Evolutionary conservation across 2,113 vertebrate species (phyloP).

Genomic region (Amphiprion ocellaris): DNA sequence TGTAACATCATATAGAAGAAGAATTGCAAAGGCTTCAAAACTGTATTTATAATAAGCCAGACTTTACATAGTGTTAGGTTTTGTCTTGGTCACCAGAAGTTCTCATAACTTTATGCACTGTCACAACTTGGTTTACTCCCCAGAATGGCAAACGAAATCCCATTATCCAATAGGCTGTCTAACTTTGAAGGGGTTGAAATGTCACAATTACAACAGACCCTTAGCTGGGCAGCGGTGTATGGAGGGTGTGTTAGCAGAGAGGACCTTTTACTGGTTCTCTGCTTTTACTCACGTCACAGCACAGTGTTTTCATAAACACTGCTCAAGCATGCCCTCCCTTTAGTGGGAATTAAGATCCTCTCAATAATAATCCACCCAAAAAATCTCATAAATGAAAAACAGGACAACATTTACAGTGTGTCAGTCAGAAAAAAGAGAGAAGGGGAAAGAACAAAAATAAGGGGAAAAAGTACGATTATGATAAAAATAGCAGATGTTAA

Average conservation of each 20-base stretch:
- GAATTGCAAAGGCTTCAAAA: slow-evolving; percentile 38
- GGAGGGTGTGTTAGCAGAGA: slow-evolving; percentile 66
- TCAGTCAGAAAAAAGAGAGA: slow-evolving; percentile 15
- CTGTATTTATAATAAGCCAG: slow-evolving; percentile 33
- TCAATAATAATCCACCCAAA: slow-evolving; percentile 57
- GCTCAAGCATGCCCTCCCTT: slow-evolving; percentile 64
- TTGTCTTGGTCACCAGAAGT: slow-evolving; percentile 50
- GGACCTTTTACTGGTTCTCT: slow-evolving; percentile 67
- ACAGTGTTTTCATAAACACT: slow-evolving; percentile 64
- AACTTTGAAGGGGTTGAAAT: slow-evolving; percentile 52
- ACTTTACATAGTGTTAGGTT: slow-evolving; percentile 41
- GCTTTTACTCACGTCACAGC: slow-evolving; percentile 69
- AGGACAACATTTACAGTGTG: slow-evolving; percentile 45
- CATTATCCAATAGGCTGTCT: slow-evolving; percentile 58
- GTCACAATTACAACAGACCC: slow-evolving; percentile 55
- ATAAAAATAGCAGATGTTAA: slow-evolving; percentile 78
- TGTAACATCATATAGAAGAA: slow-evolving; percentile 42
- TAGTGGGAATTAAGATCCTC: slow-evolving; percentile 55
- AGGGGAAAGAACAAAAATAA: slow-evolving; percentile 59
- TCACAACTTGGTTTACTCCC: slow-evolving; percentile 54
- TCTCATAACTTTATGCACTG: slow-evolving; percentile 51
- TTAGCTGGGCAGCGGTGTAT: slow-evolving; percentile 38
- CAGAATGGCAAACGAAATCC: slow-evolving; percentile 54
- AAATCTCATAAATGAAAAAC: slow-evolving; percentile 71
- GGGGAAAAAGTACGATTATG: slow-evolving; percentile 35